These are phyloP conservation scores for Sycophila texana DNA, from an alignment of 2,888 invertebrate species.

Conservation along the genomic window DNA sequence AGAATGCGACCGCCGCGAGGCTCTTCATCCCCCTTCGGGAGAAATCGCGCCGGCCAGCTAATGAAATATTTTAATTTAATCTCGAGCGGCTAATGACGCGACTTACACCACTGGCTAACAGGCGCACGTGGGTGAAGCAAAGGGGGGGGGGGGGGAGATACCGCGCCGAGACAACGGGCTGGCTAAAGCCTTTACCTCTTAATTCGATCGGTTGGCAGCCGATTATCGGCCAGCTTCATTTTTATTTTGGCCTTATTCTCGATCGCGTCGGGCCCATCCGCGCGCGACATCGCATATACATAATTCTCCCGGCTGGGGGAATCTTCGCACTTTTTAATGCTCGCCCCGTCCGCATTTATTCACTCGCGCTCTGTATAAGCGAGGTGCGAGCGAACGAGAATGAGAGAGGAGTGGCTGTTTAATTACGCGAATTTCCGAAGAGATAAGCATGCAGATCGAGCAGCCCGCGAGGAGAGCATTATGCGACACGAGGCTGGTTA, in stretches of 20 bases:
- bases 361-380: constrained; percentile 26
- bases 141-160: background rate
- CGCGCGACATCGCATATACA: constrained; percentile 33
- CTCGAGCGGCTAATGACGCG: constrained; percentile 69
- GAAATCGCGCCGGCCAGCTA: constrained; percentile 61
- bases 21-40: background rate
- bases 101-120: constrained; percentile 60
- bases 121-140: constrained; percentile 56
- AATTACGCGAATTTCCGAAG: constrained; percentile 58
- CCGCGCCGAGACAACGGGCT: background rate
- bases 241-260: constrained; percentile 42
- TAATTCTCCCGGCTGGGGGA: constrained; percentile 39
- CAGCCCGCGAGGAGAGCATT: constrained; percentile 33
- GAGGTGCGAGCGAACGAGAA: constrained; percentile 7
- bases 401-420: constrained; percentile 51
- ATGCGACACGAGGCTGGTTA: constrained; percentile 44
- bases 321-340: constrained; percentile 41
- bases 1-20: background rate
- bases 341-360: constrained; percentile 26
- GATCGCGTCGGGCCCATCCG: constrained; percentile 10
- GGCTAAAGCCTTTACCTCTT: constrained; percentile 62
- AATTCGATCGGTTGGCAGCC: constrained; percentile 57
- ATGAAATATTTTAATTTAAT: constrained; percentile 76
- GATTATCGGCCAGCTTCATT: constrained; percentile 51
- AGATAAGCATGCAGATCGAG: constrained; percentile 57